Evolutionary conservation across 2,888 invertebrate species (phyloP).

Genomic region (Dione juno): DNA sequence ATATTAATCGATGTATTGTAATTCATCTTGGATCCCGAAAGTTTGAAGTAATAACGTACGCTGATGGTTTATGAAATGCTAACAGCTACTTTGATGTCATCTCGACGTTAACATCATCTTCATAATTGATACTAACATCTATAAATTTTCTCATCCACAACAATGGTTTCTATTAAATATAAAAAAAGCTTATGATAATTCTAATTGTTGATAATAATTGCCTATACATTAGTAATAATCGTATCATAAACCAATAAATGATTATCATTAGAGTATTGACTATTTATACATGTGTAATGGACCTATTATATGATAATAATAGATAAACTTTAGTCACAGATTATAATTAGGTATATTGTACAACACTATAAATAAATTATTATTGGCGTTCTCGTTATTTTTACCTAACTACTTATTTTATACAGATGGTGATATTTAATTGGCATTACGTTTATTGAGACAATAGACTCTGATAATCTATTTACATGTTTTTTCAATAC

Average conservation of each 20-base stretch:
- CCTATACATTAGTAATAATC: conserved; percentile 2
- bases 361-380: not conserved
- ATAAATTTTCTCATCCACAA: not conserved
- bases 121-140: not conserved
- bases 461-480: not conserved
- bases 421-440: not conserved
- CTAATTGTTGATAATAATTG: not conserved
- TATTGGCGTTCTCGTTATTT: not conserved
- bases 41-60: conserved; percentile 3
- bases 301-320: not conserved
- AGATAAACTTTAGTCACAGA: conserved; percentile 5
- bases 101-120: not conserved
- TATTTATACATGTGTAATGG: not conserved
- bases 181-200: not conserved
- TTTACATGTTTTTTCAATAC: not conserved
- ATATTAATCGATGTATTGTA: conserved; percentile 9
- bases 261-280: not conserved
- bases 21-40: conserved; percentile 6
- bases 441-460: not conserved
- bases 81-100: conserved; percentile 9
- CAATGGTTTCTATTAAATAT: not conserved
- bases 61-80: conserved; percentile 5
- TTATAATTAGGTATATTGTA: not conserved
- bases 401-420: not conserved
- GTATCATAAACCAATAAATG: conserved; percentile 12